Percentiles rank a stretch among this genome's conserved stretches.
These are phyloP conservation scores for Dysdera silvatica DNA, from an alignment of 1,140 invertebrate genomes.

Conservation along the genomic window DNA sequence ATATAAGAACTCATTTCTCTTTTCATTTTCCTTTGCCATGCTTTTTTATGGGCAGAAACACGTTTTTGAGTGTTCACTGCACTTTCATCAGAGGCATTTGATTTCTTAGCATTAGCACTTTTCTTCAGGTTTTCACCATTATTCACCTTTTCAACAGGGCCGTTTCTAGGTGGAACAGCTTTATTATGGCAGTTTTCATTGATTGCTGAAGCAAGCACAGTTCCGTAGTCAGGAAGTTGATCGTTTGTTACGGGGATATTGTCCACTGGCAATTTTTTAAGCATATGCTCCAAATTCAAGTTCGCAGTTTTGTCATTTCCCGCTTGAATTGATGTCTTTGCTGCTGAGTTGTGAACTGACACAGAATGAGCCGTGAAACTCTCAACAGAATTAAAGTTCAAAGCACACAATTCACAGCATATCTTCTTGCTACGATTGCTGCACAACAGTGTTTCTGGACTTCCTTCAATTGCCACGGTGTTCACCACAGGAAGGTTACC, in stretches of 20 bases:
- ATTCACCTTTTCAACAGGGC: neutral
- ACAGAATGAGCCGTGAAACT: too few species aligned
- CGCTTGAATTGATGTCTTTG: too few species aligned
- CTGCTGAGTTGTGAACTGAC: too few species aligned
- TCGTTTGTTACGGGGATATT: neutral
- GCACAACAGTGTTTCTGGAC: too few species aligned
- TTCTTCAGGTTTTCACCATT: neutral
- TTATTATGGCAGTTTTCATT: neutral
- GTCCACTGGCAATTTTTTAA: neutral
- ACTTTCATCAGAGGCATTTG: neutral
- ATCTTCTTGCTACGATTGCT: too few species aligned
- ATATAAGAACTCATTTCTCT: conserved; percentile 30
- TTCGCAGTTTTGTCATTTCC: too few species aligned
- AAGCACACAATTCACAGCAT: too few species aligned
- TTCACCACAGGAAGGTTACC: too few species aligned
- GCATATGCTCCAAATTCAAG: too few species aligned
- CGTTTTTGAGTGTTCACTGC: conserved; percentile 1
- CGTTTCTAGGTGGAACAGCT: neutral
- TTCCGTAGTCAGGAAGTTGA: neutral
- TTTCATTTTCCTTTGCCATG: conserved; percentile 28
- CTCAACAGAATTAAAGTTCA: too few species aligned
- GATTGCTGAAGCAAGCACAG: neutral
- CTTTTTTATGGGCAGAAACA: conserved; percentile 14
- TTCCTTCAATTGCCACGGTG: too few species aligned
- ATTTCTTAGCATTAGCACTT: neutral